These are phyloP conservation scores for Ceratoteleas bidentatus DNA, from an alignment of 1,140 invertebrate genomes.

Conservation along the genomic window DNA sequence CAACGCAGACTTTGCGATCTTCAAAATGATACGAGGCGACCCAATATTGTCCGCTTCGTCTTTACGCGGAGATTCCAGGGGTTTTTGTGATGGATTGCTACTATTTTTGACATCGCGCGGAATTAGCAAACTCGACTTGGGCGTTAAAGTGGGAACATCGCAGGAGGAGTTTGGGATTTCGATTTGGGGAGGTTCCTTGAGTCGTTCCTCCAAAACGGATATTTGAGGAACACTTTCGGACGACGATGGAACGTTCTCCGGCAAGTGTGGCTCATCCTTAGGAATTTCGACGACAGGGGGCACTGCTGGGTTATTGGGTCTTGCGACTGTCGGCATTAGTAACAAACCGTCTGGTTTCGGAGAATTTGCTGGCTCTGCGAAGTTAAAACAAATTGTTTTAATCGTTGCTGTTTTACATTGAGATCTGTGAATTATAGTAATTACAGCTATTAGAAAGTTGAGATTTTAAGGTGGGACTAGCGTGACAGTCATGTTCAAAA, in stretches of 20 bases:
- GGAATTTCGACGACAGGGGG: constrained; percentile 2
- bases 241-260: constrained; percentile 28
- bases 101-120: constrained; percentile 71
- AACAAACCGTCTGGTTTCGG: constrained; percentile 27
- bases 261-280: constrained; percentile 12
- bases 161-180: constrained; percentile 73
- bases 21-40: constrained; percentile 78
- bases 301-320: constrained; percentile 11
- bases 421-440: no score
- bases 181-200: constrained; percentile 77
- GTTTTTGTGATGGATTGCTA: constrained; percentile 58
- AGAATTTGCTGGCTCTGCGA: constrained; percentile 30
- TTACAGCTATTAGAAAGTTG: no score
- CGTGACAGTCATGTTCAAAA: no score
- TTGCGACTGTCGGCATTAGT: constrained; percentile 38
- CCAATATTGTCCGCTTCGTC: constrained; percentile 77
- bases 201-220: constrained; percentile 75
- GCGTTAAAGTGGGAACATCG: constrained; percentile 65
- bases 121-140: constrained; percentile 74
- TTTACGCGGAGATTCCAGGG: constrained; percentile 72
- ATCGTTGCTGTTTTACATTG: no score
- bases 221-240: constrained; percentile 67
- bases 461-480: no score
- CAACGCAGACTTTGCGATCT: constrained; percentile 80
- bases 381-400: no score